Evolutionary conservation across 2,888 invertebrate species (phyloP), one percentile per base, ranked within the genome.

Genomic region (Reticulitermes lucifugus): DNA sequence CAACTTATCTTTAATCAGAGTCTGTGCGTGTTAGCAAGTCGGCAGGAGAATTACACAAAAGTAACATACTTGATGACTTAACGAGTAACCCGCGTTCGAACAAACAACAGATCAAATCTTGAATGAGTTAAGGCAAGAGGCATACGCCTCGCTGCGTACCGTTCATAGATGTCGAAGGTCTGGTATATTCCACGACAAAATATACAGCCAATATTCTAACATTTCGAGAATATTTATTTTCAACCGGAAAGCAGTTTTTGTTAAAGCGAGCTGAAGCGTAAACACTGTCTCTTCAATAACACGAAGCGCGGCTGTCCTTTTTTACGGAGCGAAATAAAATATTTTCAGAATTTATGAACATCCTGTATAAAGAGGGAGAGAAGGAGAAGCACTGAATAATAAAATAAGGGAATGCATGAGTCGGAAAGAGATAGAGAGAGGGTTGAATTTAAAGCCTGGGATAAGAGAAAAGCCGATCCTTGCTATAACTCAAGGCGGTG

Each of bases 401-500:
- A 35, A 22, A 60, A 21, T 22, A 21, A 60, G 60, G n/a, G 60
- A 60, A n/a, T 18, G 60, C 21, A 0, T 18, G 25, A 29, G 70
- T 29, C 2, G 12, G 29, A 70, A 5, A 73, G 25, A 73, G 41
- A 73, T 7, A 29, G 70, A 70, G 41, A 59, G 60, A 41, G 80
- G 18, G 55, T 12, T 80, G 59, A 80, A 80, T 80, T 80, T 80
- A 80, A 80, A 80, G 80, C 80, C n/a, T 2, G 35, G 80, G 59
- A 55, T 80, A 55, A 80, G 35, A 79, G 79, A 79, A 79, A 79
- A 79, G 55, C 80, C 59, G 35, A 60, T 80, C 80, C 80, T n/a
- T 60, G 41, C 55, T 46, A 21, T 60, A 80, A 80, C 35, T 59
- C 60, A 41, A n/a, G 59, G 80, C 55, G 35, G 80, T 35, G 35